Conservation (phyloP, 2,888 invertebrate species). For the Julus scandinavius region DNA sequence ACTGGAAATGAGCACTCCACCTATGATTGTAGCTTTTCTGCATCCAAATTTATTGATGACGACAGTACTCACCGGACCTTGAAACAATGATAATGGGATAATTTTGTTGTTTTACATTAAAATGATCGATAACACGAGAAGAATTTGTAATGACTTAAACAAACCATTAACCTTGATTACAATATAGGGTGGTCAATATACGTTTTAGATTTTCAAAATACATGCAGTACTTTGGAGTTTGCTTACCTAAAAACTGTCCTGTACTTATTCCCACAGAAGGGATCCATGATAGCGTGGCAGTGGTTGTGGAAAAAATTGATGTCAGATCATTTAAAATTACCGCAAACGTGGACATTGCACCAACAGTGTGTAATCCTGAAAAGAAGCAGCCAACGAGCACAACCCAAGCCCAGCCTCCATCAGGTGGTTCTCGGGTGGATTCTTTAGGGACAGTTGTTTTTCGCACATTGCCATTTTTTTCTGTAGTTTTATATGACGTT, state of each 20-base stretch:
- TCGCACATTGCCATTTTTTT: not conserved
- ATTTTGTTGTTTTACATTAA: not conserved
- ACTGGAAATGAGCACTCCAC: constrained; percentile 32
- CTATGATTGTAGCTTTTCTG: constrained; percentile 46
- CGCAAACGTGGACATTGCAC: not conserved
- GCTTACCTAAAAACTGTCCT: constrained; percentile 51
- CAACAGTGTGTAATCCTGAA: not conserved
- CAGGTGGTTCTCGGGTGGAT: constrained; percentile 48
- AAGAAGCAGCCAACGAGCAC: constrained; percentile 45
- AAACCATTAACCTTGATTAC: not conserved
- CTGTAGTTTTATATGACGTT: not conserved
- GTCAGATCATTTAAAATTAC: constrained; percentile 40
- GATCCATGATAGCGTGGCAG: constrained; percentile 47
- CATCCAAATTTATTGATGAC: constrained; percentile 19
- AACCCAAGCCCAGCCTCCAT: constrained; percentile 52
- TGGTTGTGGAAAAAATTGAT: constrained; percentile 7
- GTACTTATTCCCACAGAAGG: not conserved
- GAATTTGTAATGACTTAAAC: not conserved
- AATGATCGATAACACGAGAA: not conserved
- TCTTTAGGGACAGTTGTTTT: not conserved
- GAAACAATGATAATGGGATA: not conserved
- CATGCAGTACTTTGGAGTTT: too few species aligned
- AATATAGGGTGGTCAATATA: not conserved
- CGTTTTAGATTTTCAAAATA: not conserved
- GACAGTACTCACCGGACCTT: constrained; percentile 52